Evolutionary conservation across 2,888 invertebrate species (phyloP), one percentile per base, ranked within the genome.

Genomic region (Hyposoter didymator): DNA sequence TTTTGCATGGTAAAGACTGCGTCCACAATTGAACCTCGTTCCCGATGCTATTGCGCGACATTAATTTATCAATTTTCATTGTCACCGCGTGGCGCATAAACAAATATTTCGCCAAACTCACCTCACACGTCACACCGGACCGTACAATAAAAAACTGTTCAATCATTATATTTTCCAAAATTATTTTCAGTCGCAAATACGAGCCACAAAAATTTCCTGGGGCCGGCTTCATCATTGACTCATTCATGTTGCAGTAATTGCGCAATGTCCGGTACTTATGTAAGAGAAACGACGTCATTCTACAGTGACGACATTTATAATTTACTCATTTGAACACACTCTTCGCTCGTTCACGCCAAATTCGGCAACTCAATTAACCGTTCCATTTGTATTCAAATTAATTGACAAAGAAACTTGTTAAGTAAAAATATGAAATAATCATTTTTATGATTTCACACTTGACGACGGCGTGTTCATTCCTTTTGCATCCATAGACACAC

Each of bases 391-490:
- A 39, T 64, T 66, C 39, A 32, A 80, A 66, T 80, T 47, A 75
- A 62, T 70, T 14, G 3, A 28, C 62, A 49, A 75, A 14, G 45
- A 84, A 80, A 84, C 70, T 84, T 59, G 55, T 55, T 72, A 76
- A 72, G 75, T 55, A 5, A 66, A 39, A 45, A 22, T n/a, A 52
- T 64, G 52, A 79, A 32, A 19, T 62, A 19, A 32, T 70, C 7
- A 8, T 70, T 52, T 70, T 45, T 19, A 52, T 2, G 12, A 19
- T 35, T 72, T 72, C n/a, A 45, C 62, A 62, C 52, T 70, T 47
- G 43, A 75, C 14, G 7, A 52, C 39, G 28, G 22, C 55, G 12
- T 14, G 10, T 4, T 45, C n/a, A 32, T 35, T 78, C 6, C 19
- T 22, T 52, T 67, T 52, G 35, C 39, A 52, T 52, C 39, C 43